Conservation (phyloP, 1,140 invertebrate species). For the Trachymyrmex septentrionalis region DNA sequence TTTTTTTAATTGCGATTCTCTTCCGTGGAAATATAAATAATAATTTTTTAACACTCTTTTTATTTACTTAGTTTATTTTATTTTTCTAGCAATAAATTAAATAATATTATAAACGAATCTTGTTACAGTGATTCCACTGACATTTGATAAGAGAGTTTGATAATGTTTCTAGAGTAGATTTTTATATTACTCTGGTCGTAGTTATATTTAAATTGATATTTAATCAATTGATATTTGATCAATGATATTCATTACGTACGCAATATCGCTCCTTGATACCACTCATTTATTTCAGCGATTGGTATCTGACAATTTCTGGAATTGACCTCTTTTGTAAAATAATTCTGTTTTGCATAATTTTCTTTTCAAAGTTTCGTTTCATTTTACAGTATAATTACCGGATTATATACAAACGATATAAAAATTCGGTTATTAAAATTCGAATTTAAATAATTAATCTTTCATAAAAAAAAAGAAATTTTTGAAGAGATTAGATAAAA, state of each 20-base stretch:
- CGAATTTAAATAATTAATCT: constrained; percentile 21
- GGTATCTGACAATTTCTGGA: constrained; percentile 5
- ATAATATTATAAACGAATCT: constrained; percentile 10
- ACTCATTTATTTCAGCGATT: constrained; percentile 24
- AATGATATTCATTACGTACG: constrained; percentile 29
- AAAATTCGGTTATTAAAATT: neutral
- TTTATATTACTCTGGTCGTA: neutral
- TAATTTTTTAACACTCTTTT: neutral
- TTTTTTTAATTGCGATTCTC: neutral
- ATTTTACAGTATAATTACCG: constrained; percentile 22
- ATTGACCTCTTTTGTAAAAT: constrained; percentile 24
- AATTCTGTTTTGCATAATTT: constrained; percentile 30
- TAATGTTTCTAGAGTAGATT: neutral
- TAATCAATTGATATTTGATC: constrained; percentile 9
- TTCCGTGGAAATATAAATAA: neutral
- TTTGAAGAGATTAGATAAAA: neutral
- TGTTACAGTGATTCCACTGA: neutral
- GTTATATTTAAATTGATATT: constrained; percentile 53
- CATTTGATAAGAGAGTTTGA: constrained; percentile 7
- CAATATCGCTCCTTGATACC: constrained; percentile 21
- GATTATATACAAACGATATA: constrained; percentile 21
- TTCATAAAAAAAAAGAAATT: neutral
- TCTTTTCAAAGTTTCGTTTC: constrained; percentile 3
- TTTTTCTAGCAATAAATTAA: constrained; percentile 15
- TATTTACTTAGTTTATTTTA: constrained; percentile 8